A percentile compares a stretch with the other conserved stretches of the same genome.
phyloP scores from a whole-genome alignment of 35 echinoderm and acorn worm species.

The Strongylocentrotus purpuratus region DNA sequence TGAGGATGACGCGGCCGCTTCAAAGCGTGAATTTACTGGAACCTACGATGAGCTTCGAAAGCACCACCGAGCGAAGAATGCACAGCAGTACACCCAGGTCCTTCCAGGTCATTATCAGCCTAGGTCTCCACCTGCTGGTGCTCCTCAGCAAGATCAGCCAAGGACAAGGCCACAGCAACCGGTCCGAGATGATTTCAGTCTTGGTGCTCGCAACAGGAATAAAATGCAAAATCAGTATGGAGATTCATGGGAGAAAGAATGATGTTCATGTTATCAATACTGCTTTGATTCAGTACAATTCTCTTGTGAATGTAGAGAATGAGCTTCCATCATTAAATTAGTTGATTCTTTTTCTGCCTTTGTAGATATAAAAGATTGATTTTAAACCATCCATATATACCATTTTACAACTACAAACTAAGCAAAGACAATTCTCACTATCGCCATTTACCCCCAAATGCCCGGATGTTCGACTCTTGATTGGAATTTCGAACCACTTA shows the following conservation, averaged over 20 bases:
- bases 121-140: not conserved
- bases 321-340: no score
- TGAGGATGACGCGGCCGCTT: slow-evolving; percentile 24
- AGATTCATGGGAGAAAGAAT: slow-evolving; percentile 45
- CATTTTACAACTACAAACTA: no score
- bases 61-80: slow-evolving; percentile 61
- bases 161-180: not conserved
- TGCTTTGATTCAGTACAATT: not conserved
- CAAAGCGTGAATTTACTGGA: slow-evolving; percentile 70
- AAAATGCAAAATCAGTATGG: slow-evolving; percentile 35
- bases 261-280: not conserved
- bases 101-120: slow-evolving; percentile 52
- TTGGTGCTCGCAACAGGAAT: slow-evolving; percentile 34
- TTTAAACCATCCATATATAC: no score
- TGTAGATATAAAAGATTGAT: no score
- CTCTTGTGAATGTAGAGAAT: not conserved
- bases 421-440: no score
- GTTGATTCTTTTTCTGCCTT: no score
- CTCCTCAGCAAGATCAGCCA: not conserved
- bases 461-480: no score
- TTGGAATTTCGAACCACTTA: no score
- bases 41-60: slow-evolving; percentile 81
- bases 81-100: slow-evolving; percentile 65
- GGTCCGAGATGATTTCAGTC: slow-evolving; percentile 11
- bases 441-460: no score